Conservation (phyloP, 2,888 invertebrate genomes). For the Merodon equestris region DNA sequence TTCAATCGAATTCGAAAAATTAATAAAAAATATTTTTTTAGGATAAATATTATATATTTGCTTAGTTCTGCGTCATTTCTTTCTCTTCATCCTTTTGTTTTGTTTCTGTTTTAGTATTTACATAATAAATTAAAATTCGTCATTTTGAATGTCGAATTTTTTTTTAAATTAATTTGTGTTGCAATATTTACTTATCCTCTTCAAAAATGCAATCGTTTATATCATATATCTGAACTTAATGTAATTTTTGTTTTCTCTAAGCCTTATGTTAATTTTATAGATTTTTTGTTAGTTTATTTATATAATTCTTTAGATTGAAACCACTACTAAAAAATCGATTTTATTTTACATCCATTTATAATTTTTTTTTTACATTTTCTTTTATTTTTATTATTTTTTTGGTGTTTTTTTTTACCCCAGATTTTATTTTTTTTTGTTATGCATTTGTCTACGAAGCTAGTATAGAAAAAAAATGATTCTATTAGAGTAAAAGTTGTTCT, state of each 20-base stretch:
- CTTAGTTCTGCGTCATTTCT: slow-evolving; percentile 52
- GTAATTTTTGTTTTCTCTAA: slow-evolving; percentile 53
- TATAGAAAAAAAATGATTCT: slow-evolving; percentile 68
- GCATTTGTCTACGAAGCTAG: slow-evolving; percentile 67
- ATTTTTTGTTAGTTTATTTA: too few species aligned
- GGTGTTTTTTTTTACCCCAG: slow-evolving; percentile 29
- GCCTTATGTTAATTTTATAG: too few species aligned
- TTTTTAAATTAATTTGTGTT: slow-evolving; percentile 34
- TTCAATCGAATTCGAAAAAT: too few species aligned
- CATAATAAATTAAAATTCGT: slow-evolving; percentile 58
- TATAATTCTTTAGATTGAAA: slow-evolving; percentile 56
- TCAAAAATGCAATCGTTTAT: slow-evolving; percentile 53
- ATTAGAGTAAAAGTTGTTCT: slow-evolving; percentile 67
- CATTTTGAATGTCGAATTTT: slow-evolving; percentile 62
- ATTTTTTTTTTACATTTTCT: slow-evolving; percentile 69
- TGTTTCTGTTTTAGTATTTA: slow-evolving; percentile 58
- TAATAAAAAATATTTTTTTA: slow-evolving; percentile 20
- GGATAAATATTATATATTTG: slow-evolving; percentile 69
- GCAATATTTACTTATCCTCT: slow-evolving; percentile 18
- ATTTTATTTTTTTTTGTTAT: slow-evolving; percentile 54
- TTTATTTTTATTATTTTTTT: slow-evolving; percentile 39
- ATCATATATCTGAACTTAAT: slow-evolving; percentile 56
- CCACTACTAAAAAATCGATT: slow-evolving; percentile 67
- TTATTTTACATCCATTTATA: slow-evolving; percentile 69
- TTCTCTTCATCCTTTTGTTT: slow-evolving; percentile 31